These are phyloP conservation scores for Catocala fraxini DNA, from an alignment of 2,888 invertebrate genomes.

Conservation along the genomic window DNA sequence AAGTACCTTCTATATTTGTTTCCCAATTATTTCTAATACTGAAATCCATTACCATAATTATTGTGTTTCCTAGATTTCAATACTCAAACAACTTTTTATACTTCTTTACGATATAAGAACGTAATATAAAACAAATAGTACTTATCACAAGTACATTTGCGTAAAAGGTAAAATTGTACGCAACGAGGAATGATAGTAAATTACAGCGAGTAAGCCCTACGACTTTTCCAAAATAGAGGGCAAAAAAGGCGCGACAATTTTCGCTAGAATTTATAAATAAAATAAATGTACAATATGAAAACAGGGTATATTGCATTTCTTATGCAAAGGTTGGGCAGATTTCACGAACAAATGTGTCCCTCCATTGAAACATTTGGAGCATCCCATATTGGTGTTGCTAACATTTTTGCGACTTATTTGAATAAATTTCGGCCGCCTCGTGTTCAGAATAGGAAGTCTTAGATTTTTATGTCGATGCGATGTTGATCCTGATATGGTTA, in stretches of 20 bases:
- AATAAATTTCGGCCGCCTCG: constrained; percentile 25
- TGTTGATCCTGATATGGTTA: constrained; percentile 8
- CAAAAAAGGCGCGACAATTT: constrained; percentile 27
- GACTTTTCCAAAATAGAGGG: constrained; percentile 21
- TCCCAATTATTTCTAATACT: no score
- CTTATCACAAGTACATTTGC: constrained; percentile 1
- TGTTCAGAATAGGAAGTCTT: constrained; percentile 9
- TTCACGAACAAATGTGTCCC: constrained; percentile 26
- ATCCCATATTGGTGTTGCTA: constrained; percentile 9
- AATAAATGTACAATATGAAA: constrained; percentile 41
- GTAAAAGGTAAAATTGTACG: constrained; percentile 2
- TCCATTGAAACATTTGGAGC: constrained; percentile 31
- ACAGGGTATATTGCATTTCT: constrained; percentile 40
- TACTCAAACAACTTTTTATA: not conserved
- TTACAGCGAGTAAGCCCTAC: constrained; percentile 24
- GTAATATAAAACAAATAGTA: constrained; percentile 3
- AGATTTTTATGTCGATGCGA: constrained; percentile 11
- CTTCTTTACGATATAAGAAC: not conserved
- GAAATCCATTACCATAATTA: no score
- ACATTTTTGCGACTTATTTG: constrained; percentile 31
- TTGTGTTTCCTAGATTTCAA: no score
- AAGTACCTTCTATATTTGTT: no score
- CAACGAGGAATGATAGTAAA: constrained; percentile 35
- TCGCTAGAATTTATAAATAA: constrained; percentile 38
- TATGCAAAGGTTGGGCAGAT: constrained; percentile 35